A percentile compares a stretch with the other conserved stretches of the same genome.
phyloP scores from a whole-genome alignment of 2,888 invertebrate genomes.

The Melanostoma mellinum region DNA sequence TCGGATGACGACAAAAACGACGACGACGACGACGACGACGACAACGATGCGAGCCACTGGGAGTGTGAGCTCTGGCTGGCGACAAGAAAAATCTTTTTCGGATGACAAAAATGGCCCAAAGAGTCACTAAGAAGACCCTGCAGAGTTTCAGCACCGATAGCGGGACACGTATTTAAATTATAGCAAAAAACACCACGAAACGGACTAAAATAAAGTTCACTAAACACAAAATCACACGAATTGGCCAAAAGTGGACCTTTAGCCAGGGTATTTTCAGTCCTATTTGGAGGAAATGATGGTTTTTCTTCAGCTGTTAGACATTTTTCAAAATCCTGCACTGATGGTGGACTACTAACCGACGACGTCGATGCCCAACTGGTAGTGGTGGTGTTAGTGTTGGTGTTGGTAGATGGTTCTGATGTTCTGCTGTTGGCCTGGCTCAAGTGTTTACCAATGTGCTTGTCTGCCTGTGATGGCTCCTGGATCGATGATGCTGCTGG shows the following conservation, averaged over 20 bases:
- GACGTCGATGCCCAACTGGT: slow-evolving; percentile 69
- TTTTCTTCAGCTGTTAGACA: slow-evolving; percentile 74
- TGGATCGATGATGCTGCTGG: slow-evolving; percentile 75
- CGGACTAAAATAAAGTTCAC: slow-evolving; percentile 70
- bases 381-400: slow-evolving; percentile 60
- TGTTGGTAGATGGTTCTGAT: slow-evolving; percentile 24
- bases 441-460: slow-evolving; percentile 52
- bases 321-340: slow-evolving; percentile 74
- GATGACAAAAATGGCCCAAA: slow-evolving; percentile 55
- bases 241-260: slow-evolving; percentile 55
- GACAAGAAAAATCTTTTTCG: slow-evolving; percentile 57
- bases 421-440: slow-evolving; percentile 30
- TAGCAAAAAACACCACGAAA: slow-evolving; percentile 70
- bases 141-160: slow-evolving; percentile 58
- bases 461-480: slow-evolving; percentile 69
- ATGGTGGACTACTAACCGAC: slow-evolving; percentile 67
- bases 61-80: slow-evolving; percentile 51
- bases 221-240: slow-evolving; percentile 67
- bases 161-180: slow-evolving; percentile 69
- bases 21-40: slow-evolving; percentile 54
- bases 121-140: slow-evolving; percentile 61
- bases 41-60: slow-evolving; percentile 61
- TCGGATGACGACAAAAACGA: slow-evolving; percentile 53
- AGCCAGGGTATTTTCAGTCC: slow-evolving; percentile 66
- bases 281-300: slow-evolving; percentile 44